phyloP scores from a whole-genome alignment of 2,797 vertebrate species.

The Pelobates cultripes region DNA sequence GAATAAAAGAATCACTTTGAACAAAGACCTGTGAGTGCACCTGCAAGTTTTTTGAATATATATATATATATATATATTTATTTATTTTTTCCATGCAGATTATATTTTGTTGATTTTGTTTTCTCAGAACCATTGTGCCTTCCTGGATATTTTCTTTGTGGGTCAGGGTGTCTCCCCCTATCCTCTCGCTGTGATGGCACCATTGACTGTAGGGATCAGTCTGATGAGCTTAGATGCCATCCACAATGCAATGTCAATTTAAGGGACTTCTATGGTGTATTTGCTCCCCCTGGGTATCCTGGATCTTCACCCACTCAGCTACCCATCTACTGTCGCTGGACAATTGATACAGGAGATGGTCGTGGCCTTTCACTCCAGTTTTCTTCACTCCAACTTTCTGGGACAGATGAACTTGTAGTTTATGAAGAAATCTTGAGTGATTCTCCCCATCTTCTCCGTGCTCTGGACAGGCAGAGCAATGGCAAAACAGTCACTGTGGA shows the following conservation, averaged over 20 bases:
- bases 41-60: too few relatives aligned
- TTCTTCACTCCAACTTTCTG: conserved; percentile 76
- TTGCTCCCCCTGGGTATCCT: conserved; percentile 75
- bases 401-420: conserved; percentile 74
- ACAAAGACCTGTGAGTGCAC: too few relatives aligned
- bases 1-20: too few relatives aligned
- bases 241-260: conserved; percentile 70
- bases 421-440: conserved; percentile 69
- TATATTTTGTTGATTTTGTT: not conserved
- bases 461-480: conserved; percentile 78
- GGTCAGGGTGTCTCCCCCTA: conserved; percentile 77
- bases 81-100: not conserved
- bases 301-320: conserved; percentile 43
- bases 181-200: conserved; percentile 82
- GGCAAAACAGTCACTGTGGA: conserved; percentile 81
- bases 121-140: conserved; percentile 69
- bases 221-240: conserved; percentile 77
- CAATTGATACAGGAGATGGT: conserved; percentile 83
- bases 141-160: conserved; percentile 78
- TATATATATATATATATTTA: too few relatives aligned
- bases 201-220: conserved; percentile 76
- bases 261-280: conserved; percentile 85
- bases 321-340: conserved; percentile 77
- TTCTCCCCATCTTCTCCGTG: conserved; percentile 59
- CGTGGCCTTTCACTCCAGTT: conserved; percentile 83